Base-by-base conservation (phyloP, 1,140 invertebrate genomes). In the Hormaphis cornu region DNA sequence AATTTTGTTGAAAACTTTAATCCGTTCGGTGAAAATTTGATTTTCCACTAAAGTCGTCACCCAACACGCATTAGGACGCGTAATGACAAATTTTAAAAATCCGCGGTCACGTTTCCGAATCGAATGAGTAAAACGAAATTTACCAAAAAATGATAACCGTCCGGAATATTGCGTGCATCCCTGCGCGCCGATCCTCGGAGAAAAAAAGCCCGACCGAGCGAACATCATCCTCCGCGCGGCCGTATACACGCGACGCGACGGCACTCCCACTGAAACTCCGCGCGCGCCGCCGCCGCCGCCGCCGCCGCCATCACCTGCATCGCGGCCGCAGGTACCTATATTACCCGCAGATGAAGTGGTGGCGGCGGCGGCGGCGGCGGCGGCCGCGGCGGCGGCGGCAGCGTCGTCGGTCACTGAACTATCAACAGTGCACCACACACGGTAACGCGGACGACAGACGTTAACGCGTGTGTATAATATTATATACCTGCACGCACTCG, bases 321-420 rank as follows among this genome's bases (percentile, higher is more conserved):
- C 35, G 33, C 54, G n/a, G 5, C 50, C 9, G 3, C 37, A 7
- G 37, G 7, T 14, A 40, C 37, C 37, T n/a, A n/a, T n/a, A n/a
- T n/a, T n/a, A n/a, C n/a, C n/a, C n/a, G n/a, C n/a, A n/a, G n/a
- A n/a, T n/a, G n/a, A n/a, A n/a, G n/a, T n/a, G n/a, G n/a, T n/a
- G n/a, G 37, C 37, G 14, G 7, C 37, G 37, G 20, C 24, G 10
- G 16, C 35, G 37, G 7, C 37, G 37, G 7, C 37, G 37, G 44
- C 61, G 61, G 46, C 61, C 6, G 28, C 58, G 22, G 35, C 28
- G 12, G 33, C 53, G 54, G 33, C 54, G 28, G 28, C 53, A 28
- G 33, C 54, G 54, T 10, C 26, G 20, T 20, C 58, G 61, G 61
- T 66, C 61, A 66, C 61, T 66, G 61, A 66, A 66, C 61, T 66